Evolutionary conservation across 92 coral and sea anemone species (phyloP).

Genomic region (Anthopleura xanthogrammica): DNA sequence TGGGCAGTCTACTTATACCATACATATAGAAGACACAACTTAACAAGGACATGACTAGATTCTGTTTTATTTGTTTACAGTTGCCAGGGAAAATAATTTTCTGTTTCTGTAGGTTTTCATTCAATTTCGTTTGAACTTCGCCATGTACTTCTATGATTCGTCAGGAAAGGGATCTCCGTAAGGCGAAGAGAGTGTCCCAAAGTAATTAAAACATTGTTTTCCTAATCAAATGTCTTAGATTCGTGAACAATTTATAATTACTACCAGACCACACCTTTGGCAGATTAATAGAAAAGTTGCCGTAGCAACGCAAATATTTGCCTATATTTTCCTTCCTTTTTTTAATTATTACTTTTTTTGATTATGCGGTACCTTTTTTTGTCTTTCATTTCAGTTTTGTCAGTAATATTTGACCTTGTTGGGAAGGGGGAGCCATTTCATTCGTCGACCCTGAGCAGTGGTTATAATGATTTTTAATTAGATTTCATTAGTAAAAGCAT

Average conservation of each 20-base stretch:
- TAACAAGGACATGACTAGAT: neutral
- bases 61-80: neutral
- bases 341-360: neutral
- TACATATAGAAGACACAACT: neutral
- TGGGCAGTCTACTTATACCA: neutral
- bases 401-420: no score
- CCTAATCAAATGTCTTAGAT: neutral
- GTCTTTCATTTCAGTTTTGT: no score
- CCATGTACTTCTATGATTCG: neutral
- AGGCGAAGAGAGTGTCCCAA: neutral
- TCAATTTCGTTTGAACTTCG: neutral
- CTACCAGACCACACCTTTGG: neutral
- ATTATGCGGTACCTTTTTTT: no score
- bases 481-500: no score
- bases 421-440: no score
- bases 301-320: neutral
- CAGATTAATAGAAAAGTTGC: neutral
- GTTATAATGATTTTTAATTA: no score
- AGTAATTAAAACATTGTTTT: neutral
- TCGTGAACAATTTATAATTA: neutral
- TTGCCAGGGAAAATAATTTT: neutral
- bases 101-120: neutral
- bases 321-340: neutral
- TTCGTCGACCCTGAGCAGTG: no score
- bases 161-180: neutral